Evolutionary conservation across 2,888 invertebrate species (phyloP).

Genomic region (Malthinus seriepunctatus): DNA sequence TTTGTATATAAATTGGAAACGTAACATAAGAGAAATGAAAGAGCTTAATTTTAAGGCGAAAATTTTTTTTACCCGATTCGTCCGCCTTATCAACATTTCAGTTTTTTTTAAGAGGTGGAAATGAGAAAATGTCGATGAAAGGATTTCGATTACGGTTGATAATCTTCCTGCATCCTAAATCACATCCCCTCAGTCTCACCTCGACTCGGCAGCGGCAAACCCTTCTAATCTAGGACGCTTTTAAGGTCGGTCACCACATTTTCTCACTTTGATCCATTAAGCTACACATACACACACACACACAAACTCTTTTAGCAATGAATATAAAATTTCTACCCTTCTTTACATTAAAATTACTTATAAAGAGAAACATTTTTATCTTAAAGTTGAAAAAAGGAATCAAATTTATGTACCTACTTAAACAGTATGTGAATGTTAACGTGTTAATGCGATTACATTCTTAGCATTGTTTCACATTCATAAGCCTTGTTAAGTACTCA

Average conservation of each 20-base stretch:
- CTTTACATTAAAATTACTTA: background rate
- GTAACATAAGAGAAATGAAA: background rate
- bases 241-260: slow-evolving; percentile 19
- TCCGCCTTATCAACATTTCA: slow-evolving; percentile 12
- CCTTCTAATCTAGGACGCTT: slow-evolving; percentile 27
- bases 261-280: slow-evolving; percentile 5
- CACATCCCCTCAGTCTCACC: slow-evolving; percentile 33
- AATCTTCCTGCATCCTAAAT: slow-evolving; percentile 35
- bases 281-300: background rate
- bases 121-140: slow-evolving; percentile 26
- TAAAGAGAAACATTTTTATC: background rate
- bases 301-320: background rate
- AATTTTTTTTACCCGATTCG: slow-evolving; percentile 11
- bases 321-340: too few relatives aligned
- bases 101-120: slow-evolving; percentile 22
- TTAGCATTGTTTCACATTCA: too few relatives aligned
- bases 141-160: slow-evolving; percentile 33
- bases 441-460: too few relatives aligned
- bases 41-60: slow-evolving; percentile 13
- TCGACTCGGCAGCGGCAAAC: slow-evolving; percentile 17
- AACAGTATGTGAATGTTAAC: too few relatives aligned
- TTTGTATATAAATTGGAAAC: too few relatives aligned
- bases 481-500: background rate
- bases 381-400: background rate
- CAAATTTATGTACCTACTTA: too few relatives aligned